Conservation (phyloP, 2,113 vertebrate species). For the Percopsis transmontana region DNA sequence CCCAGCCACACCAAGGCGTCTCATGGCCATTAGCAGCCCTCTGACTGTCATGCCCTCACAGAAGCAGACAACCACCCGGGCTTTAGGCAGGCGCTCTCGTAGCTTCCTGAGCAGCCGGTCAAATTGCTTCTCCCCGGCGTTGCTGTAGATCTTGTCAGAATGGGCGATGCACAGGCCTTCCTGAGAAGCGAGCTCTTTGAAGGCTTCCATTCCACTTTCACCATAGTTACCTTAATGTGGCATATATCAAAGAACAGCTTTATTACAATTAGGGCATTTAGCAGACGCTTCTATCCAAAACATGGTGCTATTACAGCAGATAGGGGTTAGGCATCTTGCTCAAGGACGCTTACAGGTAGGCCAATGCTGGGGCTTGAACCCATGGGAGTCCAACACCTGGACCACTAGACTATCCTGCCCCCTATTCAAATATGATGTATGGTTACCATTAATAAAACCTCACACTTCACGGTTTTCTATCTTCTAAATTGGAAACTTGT, state of each 20-base stretch:
- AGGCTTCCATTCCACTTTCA: conserved; percentile 98
- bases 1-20: conserved; percentile 87
- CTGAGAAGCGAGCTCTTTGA: conserved; percentile 94
- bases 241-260: conserved; percentile 8
- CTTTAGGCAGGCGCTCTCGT: conserved; percentile 91
- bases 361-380: too few relatives aligned
- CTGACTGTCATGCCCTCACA: conserved; percentile 97
- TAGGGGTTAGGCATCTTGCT: too few relatives aligned
- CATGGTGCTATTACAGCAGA: too few relatives aligned
- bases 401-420: too few relatives aligned
- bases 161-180: conserved; percentile 95
- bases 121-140: conserved; percentile 94
- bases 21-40: conserved; percentile 95
- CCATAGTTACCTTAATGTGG: conserved; percentile 89
- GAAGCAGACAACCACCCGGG: conserved; percentile 96
- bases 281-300: not conserved
- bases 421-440: too few relatives aligned
- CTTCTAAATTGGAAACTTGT: not conserved
- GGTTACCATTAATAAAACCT: not conserved
- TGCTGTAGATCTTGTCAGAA: conserved; percentile 99
- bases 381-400: too few relatives aligned
- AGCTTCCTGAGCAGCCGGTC: conserved; percentile 95
- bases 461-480: not conserved
- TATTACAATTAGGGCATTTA: not conserved
- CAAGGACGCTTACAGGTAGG: too few relatives aligned